These are phyloP conservation scores for Rhinichthys osculus DNA, from an alignment of 2,797 vertebrate species.

Conservation along the genomic window DNA sequence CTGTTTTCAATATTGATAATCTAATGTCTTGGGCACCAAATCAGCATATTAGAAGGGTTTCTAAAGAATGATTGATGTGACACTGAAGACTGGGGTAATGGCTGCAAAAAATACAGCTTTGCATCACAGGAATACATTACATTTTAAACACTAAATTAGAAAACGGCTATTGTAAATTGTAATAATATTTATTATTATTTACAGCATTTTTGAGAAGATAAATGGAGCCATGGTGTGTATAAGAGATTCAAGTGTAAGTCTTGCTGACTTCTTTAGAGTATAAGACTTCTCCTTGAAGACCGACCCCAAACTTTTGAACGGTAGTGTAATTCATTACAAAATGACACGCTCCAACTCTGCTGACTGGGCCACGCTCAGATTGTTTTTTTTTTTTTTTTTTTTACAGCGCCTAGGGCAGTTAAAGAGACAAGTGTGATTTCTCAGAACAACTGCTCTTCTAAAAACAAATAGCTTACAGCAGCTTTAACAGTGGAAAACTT, in stretches of 20 bases:
- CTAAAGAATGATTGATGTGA: background rate
- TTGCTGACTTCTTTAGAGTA: background rate
- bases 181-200: too few relatives aligned
- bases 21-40: background rate
- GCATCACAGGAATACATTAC: background rate
- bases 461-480: background rate
- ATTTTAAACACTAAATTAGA: background rate
- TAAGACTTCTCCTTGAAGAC: background rate
- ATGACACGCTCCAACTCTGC: background rate
- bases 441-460: conserved; percentile 2
- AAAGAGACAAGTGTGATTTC: conserved; percentile 1
- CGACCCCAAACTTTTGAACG: background rate
- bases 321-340: background rate
- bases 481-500: background rate
- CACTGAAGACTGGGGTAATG: background rate
- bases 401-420: background rate
- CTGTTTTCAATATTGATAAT: background rate
- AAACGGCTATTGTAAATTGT: background rate
- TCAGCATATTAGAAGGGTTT: background rate
- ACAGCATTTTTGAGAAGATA: background rate
- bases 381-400: background rate
- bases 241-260: background rate
- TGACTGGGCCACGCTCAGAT: background rate
- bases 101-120: background rate
- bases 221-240: background rate